Evolutionary conservation across 2,113 vertebrate genomes (phyloP), one percentile per base, ranked within the genome.

Genomic region (Plectropomus leopardus): DNA sequence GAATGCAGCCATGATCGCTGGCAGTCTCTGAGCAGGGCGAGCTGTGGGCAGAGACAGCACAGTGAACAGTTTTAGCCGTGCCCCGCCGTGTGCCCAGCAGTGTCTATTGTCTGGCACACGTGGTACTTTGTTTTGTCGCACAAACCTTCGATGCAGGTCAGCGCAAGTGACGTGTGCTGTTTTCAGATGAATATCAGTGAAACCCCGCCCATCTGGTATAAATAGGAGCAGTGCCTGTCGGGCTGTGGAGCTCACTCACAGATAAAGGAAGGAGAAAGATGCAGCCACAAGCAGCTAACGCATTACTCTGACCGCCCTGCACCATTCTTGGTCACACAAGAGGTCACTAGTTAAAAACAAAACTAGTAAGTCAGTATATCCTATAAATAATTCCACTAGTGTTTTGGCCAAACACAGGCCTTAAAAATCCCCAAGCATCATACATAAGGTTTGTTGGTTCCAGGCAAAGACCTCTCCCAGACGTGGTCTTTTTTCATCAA

Each of bases 61-160:
- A 67, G 45, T 34, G 17, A 13, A 4, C 30, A 24, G 3, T 45
- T 30, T 24, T 19, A 45, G 50, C 15, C 14, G 19, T 23, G 30
- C 54, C 45, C 19, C 17, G 61, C 32, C 17, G 8, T 40, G 36
- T 69, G 28, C 51, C 53, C 0, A 17, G n/a, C 30, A n/a, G 7
- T 4, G 19, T 36, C 36, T 61, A 30, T 55, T 54, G 23, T 51
- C 30, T 79, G 54, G 28, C 19, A 24, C 67, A 45, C 36, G 28
- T 53, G 59, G 4, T 4, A 21, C 34, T 59, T 50, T 72, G 51
- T 67, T 76, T 72, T 3, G 14, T 44, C 59, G n/a, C 54, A 24
- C 40, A 28, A 19, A 4, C 48, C 7, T 11, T 17, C 23, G 14
- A 47, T n/a, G 59, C n/a, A 30, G 67, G 50, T 71, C 50, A 23